These are phyloP conservation scores for Tuta absoluta DNA, from an alignment of 2,888 invertebrate genomes.

Conservation along the genomic window DNA sequence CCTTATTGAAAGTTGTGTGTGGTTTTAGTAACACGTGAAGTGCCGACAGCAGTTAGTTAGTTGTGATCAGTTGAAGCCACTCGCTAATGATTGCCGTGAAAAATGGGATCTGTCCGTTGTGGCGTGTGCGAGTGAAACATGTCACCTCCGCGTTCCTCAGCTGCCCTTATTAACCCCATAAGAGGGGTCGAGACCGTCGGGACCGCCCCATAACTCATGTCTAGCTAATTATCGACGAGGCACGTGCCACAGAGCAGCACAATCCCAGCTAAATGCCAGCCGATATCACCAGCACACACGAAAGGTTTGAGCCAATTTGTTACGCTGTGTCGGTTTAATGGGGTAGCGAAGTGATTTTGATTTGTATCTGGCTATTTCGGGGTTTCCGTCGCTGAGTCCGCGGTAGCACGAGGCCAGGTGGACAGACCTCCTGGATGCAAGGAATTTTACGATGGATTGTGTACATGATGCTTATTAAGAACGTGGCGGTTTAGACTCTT, in stretches of 20 bases:
- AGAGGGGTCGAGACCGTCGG: slow-evolving; percentile 52
- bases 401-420: slow-evolving; percentile 6
- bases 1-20: background rate
- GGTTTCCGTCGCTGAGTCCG: slow-evolving; percentile 50
- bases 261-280: slow-evolving; percentile 36
- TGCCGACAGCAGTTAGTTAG: background rate
- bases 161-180: slow-evolving; percentile 72
- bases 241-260: slow-evolving; percentile 44
- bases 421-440: slow-evolving; percentile 11
- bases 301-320: slow-evolving; percentile 53
- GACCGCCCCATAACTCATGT: slow-evolving; percentile 65
- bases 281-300: slow-evolving; percentile 33
- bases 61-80: slow-evolving; percentile 5
- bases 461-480: slow-evolving; percentile 17
- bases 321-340: slow-evolving; percentile 54
- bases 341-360: slow-evolving; percentile 53
- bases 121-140: slow-evolving; percentile 15
- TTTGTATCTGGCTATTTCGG: slow-evolving; percentile 61
- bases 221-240: slow-evolving; percentile 62
- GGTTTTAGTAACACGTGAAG: background rate
- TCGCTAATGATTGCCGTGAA: slow-evolving; percentile 28
- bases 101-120: slow-evolving; percentile 33
- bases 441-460: slow-evolving; percentile 13
- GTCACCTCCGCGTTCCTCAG: slow-evolving; percentile 40
- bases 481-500: background rate